These are phyloP conservation scores for Tinea trinotella DNA, from an alignment of 2,888 invertebrate genomes.

Conservation along the genomic window DNA sequence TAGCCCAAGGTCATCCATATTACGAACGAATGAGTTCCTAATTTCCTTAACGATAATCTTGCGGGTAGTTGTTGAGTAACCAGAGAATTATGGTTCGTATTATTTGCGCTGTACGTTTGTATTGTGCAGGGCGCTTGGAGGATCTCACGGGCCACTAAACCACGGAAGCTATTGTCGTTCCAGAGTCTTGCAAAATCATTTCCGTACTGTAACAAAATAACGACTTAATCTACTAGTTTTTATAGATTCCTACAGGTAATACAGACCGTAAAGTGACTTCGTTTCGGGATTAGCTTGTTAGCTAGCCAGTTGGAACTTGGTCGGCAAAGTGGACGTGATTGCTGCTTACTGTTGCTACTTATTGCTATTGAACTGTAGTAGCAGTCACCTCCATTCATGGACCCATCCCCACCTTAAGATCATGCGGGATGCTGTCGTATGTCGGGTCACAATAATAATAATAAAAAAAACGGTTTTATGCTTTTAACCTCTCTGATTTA, in stretches of 20 bases:
- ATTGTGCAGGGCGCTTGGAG: slow-evolving; percentile 75
- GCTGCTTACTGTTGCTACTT: too few relatives aligned
- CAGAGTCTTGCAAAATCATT: slow-evolving; percentile 77
- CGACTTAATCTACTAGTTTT: too few relatives aligned
- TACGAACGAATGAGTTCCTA: slow-evolving; percentile 76
- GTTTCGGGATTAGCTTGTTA: too few relatives aligned
- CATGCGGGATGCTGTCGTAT: too few relatives aligned
- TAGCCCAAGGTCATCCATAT: slow-evolving; percentile 67
- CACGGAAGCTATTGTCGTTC: slow-evolving; percentile 74
- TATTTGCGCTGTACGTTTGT: slow-evolving; percentile 74
- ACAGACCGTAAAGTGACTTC: too few relatives aligned
- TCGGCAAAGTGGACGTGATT: too few relatives aligned
- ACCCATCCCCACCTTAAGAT: too few relatives aligned
- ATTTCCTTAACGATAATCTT: slow-evolving; percentile 75
- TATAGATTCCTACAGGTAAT: too few relatives aligned
- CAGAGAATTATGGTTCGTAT: slow-evolving; percentile 68
- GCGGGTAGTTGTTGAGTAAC: slow-evolving; percentile 75
- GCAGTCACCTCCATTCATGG: too few relatives aligned
- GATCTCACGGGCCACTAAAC: slow-evolving; percentile 75
- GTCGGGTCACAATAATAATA: too few relatives aligned
- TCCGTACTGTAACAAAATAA: slow-evolving; percentile 74
- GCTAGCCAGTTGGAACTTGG: too few relatives aligned
- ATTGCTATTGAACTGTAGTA: too few relatives aligned
- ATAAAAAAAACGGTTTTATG: not conserved
- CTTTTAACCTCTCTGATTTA: not conserved